These are phyloP conservation scores for Nemurella pictetii DNA, from an alignment of 2,888 invertebrate species.

Conservation along the genomic window DNA sequence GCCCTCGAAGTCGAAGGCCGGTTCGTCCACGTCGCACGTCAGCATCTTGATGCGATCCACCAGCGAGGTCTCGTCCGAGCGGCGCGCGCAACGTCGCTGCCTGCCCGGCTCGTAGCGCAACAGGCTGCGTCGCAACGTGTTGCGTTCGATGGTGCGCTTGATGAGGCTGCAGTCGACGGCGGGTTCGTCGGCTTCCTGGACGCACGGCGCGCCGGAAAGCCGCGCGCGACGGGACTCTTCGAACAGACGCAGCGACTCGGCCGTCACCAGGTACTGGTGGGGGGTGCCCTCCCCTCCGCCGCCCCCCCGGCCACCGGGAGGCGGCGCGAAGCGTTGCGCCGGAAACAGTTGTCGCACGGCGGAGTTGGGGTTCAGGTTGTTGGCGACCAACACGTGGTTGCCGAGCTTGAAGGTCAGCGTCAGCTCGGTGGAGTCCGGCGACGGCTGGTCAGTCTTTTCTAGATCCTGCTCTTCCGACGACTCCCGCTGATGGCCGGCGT, in stretches of 20 bases:
- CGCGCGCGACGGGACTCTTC: constrained; percentile 65
- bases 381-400: constrained; percentile 58
- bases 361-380: constrained; percentile 70
- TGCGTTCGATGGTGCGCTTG: constrained; percentile 78
- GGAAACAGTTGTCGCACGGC: constrained; percentile 85
- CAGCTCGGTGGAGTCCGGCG: constrained; percentile 52
- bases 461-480: constrained; percentile 50
- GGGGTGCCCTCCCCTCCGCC: constrained; percentile 14
- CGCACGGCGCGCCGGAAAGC: constrained; percentile 45
- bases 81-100: constrained; percentile 56
- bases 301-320: constrained; percentile 47
- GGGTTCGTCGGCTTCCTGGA: constrained; percentile 45
- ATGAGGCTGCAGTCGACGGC: constrained; percentile 49
- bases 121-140: constrained; percentile 77
- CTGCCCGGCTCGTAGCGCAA: constrained; percentile 66
- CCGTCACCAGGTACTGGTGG: constrained; percentile 65
- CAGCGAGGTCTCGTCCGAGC: constrained; percentile 67
- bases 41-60: constrained; percentile 84
- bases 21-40: constrained; percentile 70
- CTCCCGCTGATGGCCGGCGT: constrained; percentile 53
- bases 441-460: constrained; percentile 44
- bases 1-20: constrained; percentile 23
- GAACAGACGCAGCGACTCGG: constrained; percentile 73
- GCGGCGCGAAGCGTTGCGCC: constrained; percentile 44
- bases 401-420: constrained; percentile 62